Conservation (phyloP, 2,113 vertebrate genomes). For the Hipposideros armiger region DNA sequence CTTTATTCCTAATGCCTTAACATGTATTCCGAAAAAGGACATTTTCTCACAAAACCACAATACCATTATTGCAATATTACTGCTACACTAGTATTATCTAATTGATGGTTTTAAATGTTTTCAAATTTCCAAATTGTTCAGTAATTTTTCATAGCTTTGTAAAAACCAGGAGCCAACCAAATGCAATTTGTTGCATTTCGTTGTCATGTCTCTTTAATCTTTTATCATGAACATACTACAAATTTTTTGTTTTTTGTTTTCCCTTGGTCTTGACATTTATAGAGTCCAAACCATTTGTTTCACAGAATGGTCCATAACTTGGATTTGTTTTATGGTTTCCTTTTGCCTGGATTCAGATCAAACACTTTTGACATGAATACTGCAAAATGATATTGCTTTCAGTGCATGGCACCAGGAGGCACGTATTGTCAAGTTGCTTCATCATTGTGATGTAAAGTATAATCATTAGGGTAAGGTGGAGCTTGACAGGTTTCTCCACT, state of each 20-base stretch:
- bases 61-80: not conserved
- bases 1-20: not conserved
- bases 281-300: not conserved
- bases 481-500: not conserved
- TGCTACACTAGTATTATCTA: not conserved
- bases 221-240: not conserved
- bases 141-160: not conserved
- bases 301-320: not conserved
- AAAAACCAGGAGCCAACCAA: not conserved
- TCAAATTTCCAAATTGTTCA: conserved; percentile 2
- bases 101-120: not conserved
- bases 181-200: not conserved
- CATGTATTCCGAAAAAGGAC: not conserved
- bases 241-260: not conserved
- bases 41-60: not conserved
- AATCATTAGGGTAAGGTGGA: not conserved
- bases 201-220: not conserved
- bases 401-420: not conserved
- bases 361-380: not conserved
- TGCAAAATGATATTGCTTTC: not conserved
- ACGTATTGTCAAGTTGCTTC: not conserved
- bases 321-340: not conserved
- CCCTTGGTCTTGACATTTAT: not conserved
- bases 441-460: not conserved
- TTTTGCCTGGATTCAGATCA: not conserved